Conservation (phyloP, 2,113 vertebrate species). For the Gorsachius goisagi region DNA sequence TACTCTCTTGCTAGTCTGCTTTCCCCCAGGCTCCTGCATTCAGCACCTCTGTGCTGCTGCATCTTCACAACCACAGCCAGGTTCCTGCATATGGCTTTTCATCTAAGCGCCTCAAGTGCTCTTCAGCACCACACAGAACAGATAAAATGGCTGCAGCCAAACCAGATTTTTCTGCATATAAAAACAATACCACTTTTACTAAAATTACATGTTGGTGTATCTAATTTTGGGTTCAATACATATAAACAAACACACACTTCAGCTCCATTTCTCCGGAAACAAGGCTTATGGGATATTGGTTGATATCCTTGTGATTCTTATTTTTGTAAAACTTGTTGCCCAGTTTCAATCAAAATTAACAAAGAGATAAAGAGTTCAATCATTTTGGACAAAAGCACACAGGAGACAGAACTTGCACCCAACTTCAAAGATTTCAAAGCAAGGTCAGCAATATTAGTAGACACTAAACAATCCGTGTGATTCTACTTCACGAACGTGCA, state of each 20-base stretch:
- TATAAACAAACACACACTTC: not conserved
- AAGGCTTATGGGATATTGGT: not conserved
- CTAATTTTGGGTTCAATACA: not conserved
- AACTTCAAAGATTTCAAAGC: not conserved
- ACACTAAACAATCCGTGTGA: not conserved
- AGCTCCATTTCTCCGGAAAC: not conserved
- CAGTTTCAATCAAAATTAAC: not conserved
- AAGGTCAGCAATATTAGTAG: not conserved
- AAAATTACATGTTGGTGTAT: not conserved
- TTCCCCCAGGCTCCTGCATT: not conserved
- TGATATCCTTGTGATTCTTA: not conserved
- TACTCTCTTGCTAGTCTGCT: not conserved
- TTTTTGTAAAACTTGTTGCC: not conserved
- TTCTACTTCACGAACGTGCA: not conserved
- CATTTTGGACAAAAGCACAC: not conserved
- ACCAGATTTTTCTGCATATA: not conserved
- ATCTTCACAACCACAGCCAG: not conserved
- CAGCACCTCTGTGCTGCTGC: not conserved
- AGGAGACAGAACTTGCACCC: not conserved
- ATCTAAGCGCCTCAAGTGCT: not conserved
- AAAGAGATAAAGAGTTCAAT: not conserved
- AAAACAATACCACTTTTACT: not conserved
- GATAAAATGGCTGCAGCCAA: not conserved
- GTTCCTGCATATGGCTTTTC: not conserved
- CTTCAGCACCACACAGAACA: not conserved